phyloP scores from a whole-genome alignment of 2,888 invertebrate genomes.

The Caenorhabditis sp. region DNA sequence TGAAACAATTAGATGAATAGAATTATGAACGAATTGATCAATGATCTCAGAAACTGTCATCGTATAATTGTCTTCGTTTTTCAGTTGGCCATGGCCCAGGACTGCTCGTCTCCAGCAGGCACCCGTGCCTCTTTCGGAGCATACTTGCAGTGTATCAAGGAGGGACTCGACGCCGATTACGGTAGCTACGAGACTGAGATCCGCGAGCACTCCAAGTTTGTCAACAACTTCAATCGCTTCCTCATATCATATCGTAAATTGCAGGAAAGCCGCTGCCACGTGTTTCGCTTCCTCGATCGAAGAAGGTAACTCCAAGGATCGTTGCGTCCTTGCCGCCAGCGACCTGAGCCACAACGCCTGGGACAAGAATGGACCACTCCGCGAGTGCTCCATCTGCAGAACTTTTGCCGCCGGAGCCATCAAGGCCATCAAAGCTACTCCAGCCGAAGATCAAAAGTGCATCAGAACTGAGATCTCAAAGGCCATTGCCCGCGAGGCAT shows the following conservation, averaged over 20 bases:
- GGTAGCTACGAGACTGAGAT: constrained; percentile 79
- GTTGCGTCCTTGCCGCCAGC: constrained; percentile 77
- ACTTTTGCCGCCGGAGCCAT: constrained; percentile 82
- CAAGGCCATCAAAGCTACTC: constrained; percentile 81
- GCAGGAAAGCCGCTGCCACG: constrained; percentile 77
- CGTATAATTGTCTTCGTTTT: no score
- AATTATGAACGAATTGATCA: no score
- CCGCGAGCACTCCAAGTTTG: constrained; percentile 77
- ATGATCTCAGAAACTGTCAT: no score
- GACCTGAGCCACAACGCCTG: constrained; percentile 81
- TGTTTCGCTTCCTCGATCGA: constrained; percentile 81
- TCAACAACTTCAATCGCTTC: no score
- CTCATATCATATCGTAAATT: no score
- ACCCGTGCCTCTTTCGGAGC: constrained; percentile 75
- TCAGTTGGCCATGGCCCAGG: constrained; percentile 68
- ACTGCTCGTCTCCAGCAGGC: constrained; percentile 70
- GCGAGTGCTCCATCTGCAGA: constrained; percentile 82
- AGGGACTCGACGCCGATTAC: constrained; percentile 80
- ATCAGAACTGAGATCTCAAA: constrained; percentile 80
- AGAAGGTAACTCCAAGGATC: constrained; percentile 80
- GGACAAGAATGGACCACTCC: constrained; percentile 82
- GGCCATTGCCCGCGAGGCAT: constrained; percentile 81
- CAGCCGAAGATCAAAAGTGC: constrained; percentile 82
- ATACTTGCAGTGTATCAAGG: constrained; percentile 80
- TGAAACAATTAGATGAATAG: no score